Base-by-base conservation (phyloP, 2,888 invertebrate genomes). In the Drosophila kokeensis region DNA sequence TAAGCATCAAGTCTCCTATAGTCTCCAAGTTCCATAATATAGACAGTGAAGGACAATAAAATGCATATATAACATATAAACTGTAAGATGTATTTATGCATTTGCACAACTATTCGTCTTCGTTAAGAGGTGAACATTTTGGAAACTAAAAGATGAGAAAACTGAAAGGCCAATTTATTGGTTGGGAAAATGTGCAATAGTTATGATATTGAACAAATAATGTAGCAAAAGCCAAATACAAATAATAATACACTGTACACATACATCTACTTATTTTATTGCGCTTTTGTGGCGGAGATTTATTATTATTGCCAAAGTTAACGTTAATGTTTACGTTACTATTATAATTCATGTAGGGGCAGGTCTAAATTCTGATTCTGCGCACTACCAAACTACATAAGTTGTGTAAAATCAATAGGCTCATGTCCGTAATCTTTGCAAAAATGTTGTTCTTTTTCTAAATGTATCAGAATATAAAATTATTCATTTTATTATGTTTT, bases 341-440 rank as follows among this genome's bases (percentile, higher is more conserved):
- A 10, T 24, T 24, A 36, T 24, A 18, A 54, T 36, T 10, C 18
- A 27, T n/a, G 29, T 29, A 54, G 18, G 34, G 53, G 24, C 53
- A 54, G 18, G 34, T 15, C 24, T 18, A 18, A 3, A 40, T 29
- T 30, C 21, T 15, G 40, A 57, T 57, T 57, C 57, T 57, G 57
- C 57, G 40, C 57, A 57, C 40, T 40, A 2, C 8, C 11, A 15
- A 57, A 21, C 29, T 29, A 40, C 57, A 29, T 40, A 13, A 57
- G 40, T 30, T n/a, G 13, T 40, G 57, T 40, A 57, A 57, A 57
- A 57, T 57, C 57, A 38, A 57, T 57, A 57, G n/a, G 29, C 40
- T 55, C 40, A 30, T 57, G 29, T 40, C 8, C 29, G 15, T 30
- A 29, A 57, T 29, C 21, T 5, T 3, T 30, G 36, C 27, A 18